Evolutionary conservation across 2,888 invertebrate species (phyloP), one percentile per base, ranked within the genome.

Genomic region (Drosophila limbata): DNA sequence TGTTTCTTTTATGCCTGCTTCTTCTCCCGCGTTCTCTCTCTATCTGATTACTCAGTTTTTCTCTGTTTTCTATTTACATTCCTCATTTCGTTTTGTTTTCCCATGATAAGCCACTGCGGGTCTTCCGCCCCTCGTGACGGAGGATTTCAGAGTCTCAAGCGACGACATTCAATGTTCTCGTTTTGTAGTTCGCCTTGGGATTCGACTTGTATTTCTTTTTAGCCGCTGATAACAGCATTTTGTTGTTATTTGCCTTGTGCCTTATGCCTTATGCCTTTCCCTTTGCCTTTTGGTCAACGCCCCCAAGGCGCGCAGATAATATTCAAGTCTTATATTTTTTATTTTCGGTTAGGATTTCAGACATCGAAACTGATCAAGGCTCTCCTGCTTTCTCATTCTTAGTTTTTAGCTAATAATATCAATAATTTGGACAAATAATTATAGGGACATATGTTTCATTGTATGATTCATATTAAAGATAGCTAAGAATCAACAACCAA

Each of bases 101-200:
- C 50, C 40, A 40, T 81, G 88, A 85, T 88, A 85, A 85, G 85
- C 72, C 84, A 44, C 79, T 83, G 84, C 81, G 75, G 83, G 84
- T 84, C 84, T 87, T 85, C 84, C 77, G 77, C 67, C 71, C 65
- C 45, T 25, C 25, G 25, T 6, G 72, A 47, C 66, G 68, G 71
- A 88, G 88, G 88, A 88, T 84, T 84, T 75, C 71, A 42, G 48
- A 42, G 50, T 55, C 68, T 25, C 35, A 10, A 39, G 28, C 40
- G 9, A 39, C 33, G n/a, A n/a, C n/a, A n/a, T n/a, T n/a, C n/a
- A n/a, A n/a, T n/a, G n/a, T n/a, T n/a, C n/a, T n/a, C n/a, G 8
- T 4, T 4, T 13, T 4, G 4, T 44, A 6, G 40, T 40, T 52
- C 52, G 60, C 17, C 47, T 56, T 64, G 21, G 28, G 19, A 19